Evolutionary conservation across 2,888 invertebrate species (phyloP), one percentile per base, ranked within the genome.

Genomic region (Tipula unca): DNA sequence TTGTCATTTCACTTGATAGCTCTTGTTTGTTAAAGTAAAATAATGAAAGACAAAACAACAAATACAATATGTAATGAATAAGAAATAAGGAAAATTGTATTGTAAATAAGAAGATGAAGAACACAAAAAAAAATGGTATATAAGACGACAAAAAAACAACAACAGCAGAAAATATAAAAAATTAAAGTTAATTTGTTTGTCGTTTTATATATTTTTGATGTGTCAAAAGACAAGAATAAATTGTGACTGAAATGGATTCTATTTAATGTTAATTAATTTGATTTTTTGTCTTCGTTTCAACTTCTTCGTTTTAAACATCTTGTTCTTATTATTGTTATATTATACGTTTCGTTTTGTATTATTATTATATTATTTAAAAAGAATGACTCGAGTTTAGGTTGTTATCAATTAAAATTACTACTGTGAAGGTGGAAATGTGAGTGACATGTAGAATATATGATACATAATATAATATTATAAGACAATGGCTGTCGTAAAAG

Each of bases 131-230:
- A 54, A 17, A 17, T 17, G 17, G 48, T 54, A 10, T 13, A 13
- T 69, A 69, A 69, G 69, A 69, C 25, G 25, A 69, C 69, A 69
- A 25, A 69, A n/a, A 69, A 25, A 20, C 25, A 69, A 69, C 69
- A 69, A 69, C 69, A 69, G 25, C 69, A 69, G 48, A 69, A 25
- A 69, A 69, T 69, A 69, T 69, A 69, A 69, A 69, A 69, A 69
- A 69, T 69, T 69, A 69, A 83, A 83, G 83, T 83, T 83, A 83
- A 83, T 83, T 83, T 83, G 83, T 83, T 83, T 83, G 83, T 32
- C 83, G 83, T 83, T 83, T 32, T 83, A 83, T 83, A 32, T 83
- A 32, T 32, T 83, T 83, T 35, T 83, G 83, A 83, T 83, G 83
- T 83, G 83, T 83, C 83, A 83, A 69, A 69, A 69, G 69, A 69